Base-by-base conservation (phyloP, 2,888 invertebrate genomes). In the Drosophila stalkeri region DNA sequence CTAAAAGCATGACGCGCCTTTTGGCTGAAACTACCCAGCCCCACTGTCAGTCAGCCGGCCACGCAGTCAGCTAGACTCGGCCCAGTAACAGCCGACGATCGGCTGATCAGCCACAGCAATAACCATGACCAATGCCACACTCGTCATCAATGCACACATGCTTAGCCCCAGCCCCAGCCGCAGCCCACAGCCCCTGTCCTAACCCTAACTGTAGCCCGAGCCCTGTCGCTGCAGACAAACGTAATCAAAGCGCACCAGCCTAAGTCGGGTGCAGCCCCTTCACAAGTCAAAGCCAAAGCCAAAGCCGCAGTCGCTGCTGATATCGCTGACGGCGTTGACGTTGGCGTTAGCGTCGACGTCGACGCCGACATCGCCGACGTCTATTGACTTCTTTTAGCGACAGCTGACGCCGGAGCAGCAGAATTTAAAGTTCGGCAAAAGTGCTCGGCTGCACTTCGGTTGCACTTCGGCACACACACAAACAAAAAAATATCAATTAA, bases 41-140 rank as follows among this genome's bases (percentile, higher is more conserved):
- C 60, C 52, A 23, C 14, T 20, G 23, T 1, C 46, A 14, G 37
- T n/a, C 62, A 20, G 20, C 41, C 31, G 18, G 37, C 3, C 37
- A 39, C 11, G 1, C 16, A 23, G n/a, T 2, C 41, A 31, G 39
- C 23, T 27, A 27, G 39, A 41, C 12, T 27, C 33, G 31, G 54
- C 44, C 52, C 39, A 23, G 23, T 37, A 59, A 37, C 77, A 68
- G 64, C 52, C 51, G 73, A 14, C 60, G 51, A 49, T 31, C 60
- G 69, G 59, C 57, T 82, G 88, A 82, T 88, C 80, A 76, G 86
- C 71, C 68, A 85, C 82, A 80, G 66, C 65, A 68, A 71, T 55
- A 83, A 69, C 72, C 81, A 83, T 89, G 89, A 77, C 71, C 87
- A 75, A 71, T 64, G 56, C 54, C 81, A 72, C 64, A 61, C 37